Evolutionary conservation across 2,797 vertebrate genomes (phyloP).

Genomic region (Notolabrus celidotus): DNA sequence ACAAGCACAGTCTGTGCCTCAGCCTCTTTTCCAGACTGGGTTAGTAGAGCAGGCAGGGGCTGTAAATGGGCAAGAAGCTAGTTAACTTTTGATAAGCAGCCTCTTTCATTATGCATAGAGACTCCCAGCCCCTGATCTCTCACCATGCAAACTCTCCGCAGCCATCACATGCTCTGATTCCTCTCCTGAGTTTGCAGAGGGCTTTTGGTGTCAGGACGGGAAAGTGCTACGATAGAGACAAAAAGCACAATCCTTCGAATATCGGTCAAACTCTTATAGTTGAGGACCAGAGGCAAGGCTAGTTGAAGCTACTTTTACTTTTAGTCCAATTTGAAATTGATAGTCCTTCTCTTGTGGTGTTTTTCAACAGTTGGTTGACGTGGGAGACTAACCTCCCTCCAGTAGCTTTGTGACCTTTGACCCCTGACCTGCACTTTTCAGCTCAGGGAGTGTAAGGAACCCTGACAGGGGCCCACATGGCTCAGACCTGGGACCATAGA

Average conservation of each 20-base stretch:
- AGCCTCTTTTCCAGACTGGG: slow-evolving; percentile 48
- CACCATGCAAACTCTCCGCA: slow-evolving; percentile 14
- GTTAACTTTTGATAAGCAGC: slow-evolving; percentile 81
- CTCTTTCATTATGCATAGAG: slow-evolving; percentile 74
- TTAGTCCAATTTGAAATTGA: slow-evolving; percentile 32
- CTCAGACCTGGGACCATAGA: slow-evolving; percentile 11
- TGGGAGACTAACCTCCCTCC: slow-evolving; percentile 57
- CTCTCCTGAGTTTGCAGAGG: no score
- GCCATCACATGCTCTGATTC: no score
- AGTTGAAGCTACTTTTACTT: neutral
- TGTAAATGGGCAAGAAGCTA: slow-evolving; percentile 57
- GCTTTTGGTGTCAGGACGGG: slow-evolving; percentile 17
- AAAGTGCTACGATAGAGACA: neutral
- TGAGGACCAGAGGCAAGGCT: neutral
- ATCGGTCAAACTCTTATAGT: neutral
- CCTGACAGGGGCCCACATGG: slow-evolving; percentile 41
- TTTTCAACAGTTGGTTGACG: slow-evolving; percentile 47
- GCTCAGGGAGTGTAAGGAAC: slow-evolving; percentile 42
- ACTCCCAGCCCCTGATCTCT: slow-evolving; percentile 37
- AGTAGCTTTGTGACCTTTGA: slow-evolving; percentile 53
- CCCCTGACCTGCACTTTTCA: slow-evolving; percentile 59
- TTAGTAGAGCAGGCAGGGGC: slow-evolving; percentile 62
- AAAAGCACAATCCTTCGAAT: neutral
- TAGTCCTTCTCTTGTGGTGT: slow-evolving; percentile 35
- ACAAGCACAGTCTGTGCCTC: neutral